Conservation (phyloP, 2,113 vertebrate genomes). For the Leucoraja erinaceus region DNA sequence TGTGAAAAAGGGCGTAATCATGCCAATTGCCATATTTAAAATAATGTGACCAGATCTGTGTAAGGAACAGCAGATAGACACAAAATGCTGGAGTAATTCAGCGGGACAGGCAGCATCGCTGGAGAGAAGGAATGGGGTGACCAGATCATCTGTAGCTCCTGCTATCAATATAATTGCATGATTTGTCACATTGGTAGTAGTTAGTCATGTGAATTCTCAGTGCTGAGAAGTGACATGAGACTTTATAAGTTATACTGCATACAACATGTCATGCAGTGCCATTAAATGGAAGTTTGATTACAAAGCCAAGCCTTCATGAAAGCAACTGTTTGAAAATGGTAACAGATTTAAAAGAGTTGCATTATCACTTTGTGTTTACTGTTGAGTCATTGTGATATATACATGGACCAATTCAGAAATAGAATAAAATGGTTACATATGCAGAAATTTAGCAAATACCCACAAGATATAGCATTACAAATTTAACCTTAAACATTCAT, state of each 20-base stretch:
- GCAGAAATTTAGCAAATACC: background rate
- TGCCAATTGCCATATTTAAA: background rate
- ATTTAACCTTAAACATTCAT: background rate
- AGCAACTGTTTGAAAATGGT: background rate
- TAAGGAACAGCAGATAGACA: too few relatives aligned
- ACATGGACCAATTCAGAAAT: background rate
- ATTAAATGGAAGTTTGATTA: background rate
- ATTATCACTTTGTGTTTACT: background rate
- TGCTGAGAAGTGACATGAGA: background rate
- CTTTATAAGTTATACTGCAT: background rate
- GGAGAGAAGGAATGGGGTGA: background rate
- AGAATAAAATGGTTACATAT: background rate
- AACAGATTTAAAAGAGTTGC: background rate
- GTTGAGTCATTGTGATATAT: background rate
- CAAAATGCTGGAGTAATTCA: too few relatives aligned
- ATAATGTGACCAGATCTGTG: too few relatives aligned
- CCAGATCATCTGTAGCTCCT: background rate
- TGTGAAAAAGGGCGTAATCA: background rate
- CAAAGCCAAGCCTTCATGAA: background rate
- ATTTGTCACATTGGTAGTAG: background rate
- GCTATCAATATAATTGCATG: background rate
- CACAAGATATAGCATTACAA: background rate
- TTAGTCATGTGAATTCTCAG: background rate
- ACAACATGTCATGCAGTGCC: background rate
- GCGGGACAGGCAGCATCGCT: too few relatives aligned